Base-by-base conservation (phyloP, 2,113 vertebrate genomes). In the Cettia cetti region DNA sequence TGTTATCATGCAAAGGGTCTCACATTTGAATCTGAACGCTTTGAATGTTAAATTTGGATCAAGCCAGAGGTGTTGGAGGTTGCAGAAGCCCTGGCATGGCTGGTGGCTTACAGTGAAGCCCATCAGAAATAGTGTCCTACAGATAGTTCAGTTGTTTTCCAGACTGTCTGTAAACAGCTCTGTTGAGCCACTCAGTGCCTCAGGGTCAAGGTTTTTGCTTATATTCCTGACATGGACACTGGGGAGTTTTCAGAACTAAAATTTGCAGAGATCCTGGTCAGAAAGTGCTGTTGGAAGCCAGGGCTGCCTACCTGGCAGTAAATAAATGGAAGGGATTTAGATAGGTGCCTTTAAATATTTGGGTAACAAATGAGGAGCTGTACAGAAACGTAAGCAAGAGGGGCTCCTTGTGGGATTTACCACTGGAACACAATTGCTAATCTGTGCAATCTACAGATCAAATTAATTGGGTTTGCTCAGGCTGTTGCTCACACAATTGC, bases 391-490 rank as follows among this genome's bases (percentile, higher is more conserved):
- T 39, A 72, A 86, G 45, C 2, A 22, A 84, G 79, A 53, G 72
- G 44, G 66, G 47, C 57, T 94, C 72, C 91, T 89, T 53, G 39
- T 83, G 83, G 92, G 81, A 60, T 85, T 94, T 91, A 50, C 77
- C 64, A 15, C 49, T 74, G 77, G 87, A 96, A 82, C 63, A 53
- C 59, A 82, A 81, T 87, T 88, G 42, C 91, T 97, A 91, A 97
- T 97, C 89, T 92, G 59, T 75, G 81, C 81, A 53, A 95, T 95
- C 92, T 96, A 63, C 94, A 96, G 89, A 94, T 87, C 80, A 95
- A 49, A 74, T 89, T 95, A 94, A 95, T 94, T 96, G 90, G 82
- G 89, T 97, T 97, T 95, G 89, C 90, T 97, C 81, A 79, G 95
- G 90, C 94, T 93, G 87, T 78, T 95, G 69, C 76, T 94, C 78